A percentile compares a stretch with the other conserved stretches of the same genome.
Evolutionary conservation across 2,113 vertebrate genomes (phyloP).

Genomic region (Odocoileus virginianus): DNA sequence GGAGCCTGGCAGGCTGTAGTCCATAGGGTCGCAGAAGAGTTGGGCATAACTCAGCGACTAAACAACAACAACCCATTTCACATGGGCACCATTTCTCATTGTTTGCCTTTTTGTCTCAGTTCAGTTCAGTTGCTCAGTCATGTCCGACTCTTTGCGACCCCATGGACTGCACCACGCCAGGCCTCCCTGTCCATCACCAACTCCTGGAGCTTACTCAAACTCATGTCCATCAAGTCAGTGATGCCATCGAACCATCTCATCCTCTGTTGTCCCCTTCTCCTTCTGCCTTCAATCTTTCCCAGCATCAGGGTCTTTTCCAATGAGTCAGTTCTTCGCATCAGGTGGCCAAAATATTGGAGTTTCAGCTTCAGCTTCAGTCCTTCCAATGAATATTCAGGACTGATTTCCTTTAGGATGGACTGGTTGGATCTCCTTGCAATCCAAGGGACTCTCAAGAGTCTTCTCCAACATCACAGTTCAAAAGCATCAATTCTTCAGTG

Average conservation of each 20-base stretch:
- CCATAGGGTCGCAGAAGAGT: not conserved
- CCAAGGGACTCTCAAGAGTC: not conserved
- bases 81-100: not conserved
- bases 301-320: not conserved
- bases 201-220: not conserved
- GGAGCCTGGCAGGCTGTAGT: not conserved
- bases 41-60: not conserved
- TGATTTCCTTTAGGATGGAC: not conserved
- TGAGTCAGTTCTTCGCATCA: not conserved
- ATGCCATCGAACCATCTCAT: not conserved
- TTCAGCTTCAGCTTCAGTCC: not conserved
- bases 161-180: fast-evolving
- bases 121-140: not conserved
- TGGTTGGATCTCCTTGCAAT: not conserved
- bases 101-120: not conserved
- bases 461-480: not conserved
- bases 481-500: not conserved
- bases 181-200: not conserved
- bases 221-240: not conserved
- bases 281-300: not conserved
- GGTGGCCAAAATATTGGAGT: not conserved
- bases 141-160: not conserved
- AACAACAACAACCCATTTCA: not conserved
- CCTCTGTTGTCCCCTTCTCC: not conserved
- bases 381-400: not conserved